phyloP scores from a whole-genome alignment of 2,888 invertebrate species.

The Hedya salicella region DNA sequence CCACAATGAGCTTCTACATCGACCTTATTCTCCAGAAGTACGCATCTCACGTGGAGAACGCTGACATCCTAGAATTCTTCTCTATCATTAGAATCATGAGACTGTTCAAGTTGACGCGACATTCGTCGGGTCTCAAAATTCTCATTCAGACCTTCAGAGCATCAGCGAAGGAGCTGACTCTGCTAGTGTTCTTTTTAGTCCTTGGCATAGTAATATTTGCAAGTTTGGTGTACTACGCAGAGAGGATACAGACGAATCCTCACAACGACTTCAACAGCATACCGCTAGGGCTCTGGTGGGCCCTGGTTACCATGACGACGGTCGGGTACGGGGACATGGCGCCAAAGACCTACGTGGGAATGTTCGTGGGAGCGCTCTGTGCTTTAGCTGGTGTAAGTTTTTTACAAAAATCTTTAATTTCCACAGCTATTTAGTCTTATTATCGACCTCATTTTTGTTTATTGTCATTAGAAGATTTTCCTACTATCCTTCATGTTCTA shows the following conservation, averaged over 20 bases:
- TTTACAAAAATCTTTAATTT: not conserved
- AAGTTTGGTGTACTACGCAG: constrained; percentile 98
- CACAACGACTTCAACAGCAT: constrained; percentile 99
- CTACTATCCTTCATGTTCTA: too few species aligned
- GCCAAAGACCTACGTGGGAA: constrained; percentile 98
- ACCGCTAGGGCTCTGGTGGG: constrained; percentile 99
- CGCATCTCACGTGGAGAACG: constrained; percentile 96
- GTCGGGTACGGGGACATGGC: constrained; percentile 99
- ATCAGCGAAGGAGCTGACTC: constrained; percentile 97
- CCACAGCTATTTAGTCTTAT: too few species aligned
- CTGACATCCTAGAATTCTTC: constrained; percentile 98
- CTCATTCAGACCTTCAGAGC: constrained; percentile 99
- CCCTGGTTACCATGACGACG: constrained; percentile 99
- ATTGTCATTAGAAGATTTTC: too few species aligned
- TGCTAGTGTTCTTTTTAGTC: constrained; percentile 98
- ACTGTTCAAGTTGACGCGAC: constrained; percentile 97
- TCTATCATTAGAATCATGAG: constrained; percentile 99
- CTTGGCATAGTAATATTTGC: constrained; percentile 99
- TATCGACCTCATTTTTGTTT: too few species aligned
- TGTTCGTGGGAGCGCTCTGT: constrained; percentile 99
- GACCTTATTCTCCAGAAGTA: constrained; percentile 95
- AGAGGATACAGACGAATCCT: constrained; percentile 97
- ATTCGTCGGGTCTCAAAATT: constrained; percentile 98
- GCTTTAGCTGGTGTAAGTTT: constrained; percentile 97
- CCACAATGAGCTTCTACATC: constrained; percentile 99